Evolutionary conservation across 2,888 invertebrate species (phyloP), one percentile per base, ranked within the genome.

Genomic region (Rutpela maculata): DNA sequence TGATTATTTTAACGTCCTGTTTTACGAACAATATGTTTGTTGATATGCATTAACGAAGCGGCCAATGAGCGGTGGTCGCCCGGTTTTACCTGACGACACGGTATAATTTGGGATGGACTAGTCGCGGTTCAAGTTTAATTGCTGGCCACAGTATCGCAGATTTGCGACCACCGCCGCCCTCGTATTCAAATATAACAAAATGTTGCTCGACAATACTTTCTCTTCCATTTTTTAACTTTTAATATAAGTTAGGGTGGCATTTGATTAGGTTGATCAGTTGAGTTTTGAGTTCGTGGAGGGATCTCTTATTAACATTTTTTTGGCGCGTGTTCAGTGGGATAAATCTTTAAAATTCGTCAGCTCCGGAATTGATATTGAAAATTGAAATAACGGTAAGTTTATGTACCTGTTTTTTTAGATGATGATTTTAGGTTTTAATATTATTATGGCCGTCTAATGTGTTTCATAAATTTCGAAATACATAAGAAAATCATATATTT

Each of bases 191-290:
- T 43, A 0, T 43, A 12, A 43, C 43, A 43, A 50, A 50, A 50
- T 50, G 50, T 6, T 50, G n/a, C 7, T n/a, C 50, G 50, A 1
- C 19, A 15, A 59, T 78, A 76, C 78, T 78, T 78, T 78, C 78
- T 78, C 78, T 76, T 76, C 55, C 62, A 43, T 62, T 62, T 78
- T 74, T 70, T 69, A 50, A n/a, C 15, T 65, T 66, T 71, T 60
- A 60, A 76, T 75, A 76, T 76, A 78, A 78, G 78, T 74, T 78
- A 62, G 78, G 78, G 78, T 78, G 63, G 74, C 60, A 38, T 35
- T 70, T 60, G 60, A 60, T 35, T 18, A 43, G 60, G 31, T 35
- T 38, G 65, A 17, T 71, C 71, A 76, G 74, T 62, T 74, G 55
- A n/a, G 74, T 69, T 73, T 70, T 74, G 17, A 67, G 67, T 76